A percentile compares a stretch with the other conserved stretches of the same genome.
Conservation (phyloP, 2,797 vertebrate genomes). For the Lophotriccus pileatus region DNA sequence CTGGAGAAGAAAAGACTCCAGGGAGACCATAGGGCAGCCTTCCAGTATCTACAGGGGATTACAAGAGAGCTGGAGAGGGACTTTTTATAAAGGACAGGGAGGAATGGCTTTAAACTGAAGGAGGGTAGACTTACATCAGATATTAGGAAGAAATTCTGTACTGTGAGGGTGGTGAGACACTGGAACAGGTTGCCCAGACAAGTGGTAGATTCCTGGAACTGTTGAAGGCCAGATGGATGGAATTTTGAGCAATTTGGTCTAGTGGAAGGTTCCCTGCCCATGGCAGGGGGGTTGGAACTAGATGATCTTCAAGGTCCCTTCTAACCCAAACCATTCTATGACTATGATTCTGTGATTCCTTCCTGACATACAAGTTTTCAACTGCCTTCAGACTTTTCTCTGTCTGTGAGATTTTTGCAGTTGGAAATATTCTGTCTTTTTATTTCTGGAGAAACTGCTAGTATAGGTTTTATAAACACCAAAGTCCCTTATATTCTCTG, state of each 20-base stretch:
- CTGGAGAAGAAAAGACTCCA: not conserved
- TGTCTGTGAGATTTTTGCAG: not conserved
- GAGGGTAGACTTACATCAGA: not conserved
- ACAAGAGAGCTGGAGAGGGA: not conserved
- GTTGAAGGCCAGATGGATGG: not conserved
- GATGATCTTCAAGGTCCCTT: not conserved
- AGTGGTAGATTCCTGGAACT: not conserved
- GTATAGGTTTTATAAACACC: not conserved
- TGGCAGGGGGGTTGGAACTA: not conserved
- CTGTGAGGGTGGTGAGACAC: not conserved
- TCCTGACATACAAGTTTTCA: not conserved
- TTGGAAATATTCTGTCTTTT: not conserved
- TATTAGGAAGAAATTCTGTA: not conserved
- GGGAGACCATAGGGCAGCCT: rapidly evolving
- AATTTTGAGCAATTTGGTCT: not conserved
- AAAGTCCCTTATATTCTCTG: not conserved
- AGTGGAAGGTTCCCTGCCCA: not conserved
- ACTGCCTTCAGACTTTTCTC: not conserved
- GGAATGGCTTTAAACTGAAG: not conserved
- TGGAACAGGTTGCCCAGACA: not conserved
- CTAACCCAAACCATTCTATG: not conserved
- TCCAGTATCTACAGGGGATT: not conserved
- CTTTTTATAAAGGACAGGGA: not conserved
- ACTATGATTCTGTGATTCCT: not conserved
- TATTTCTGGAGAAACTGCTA: not conserved